Base-by-base conservation (phyloP, 2,113 vertebrate species). In the Cariama cristata region DNA sequence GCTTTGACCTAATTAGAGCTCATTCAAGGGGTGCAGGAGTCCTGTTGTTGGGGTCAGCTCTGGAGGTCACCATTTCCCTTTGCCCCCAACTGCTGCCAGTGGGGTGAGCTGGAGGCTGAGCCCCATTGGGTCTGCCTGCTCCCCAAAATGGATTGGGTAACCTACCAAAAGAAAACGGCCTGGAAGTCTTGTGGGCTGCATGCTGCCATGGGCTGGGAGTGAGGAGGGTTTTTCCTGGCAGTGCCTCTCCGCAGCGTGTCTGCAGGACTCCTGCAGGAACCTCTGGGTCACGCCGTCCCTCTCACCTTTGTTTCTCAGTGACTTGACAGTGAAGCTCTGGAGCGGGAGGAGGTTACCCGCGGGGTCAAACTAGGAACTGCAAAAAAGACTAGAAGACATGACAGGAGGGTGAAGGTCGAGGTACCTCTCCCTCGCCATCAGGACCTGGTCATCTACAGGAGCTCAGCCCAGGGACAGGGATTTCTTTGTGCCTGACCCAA, bases 261-360 rank as follows among this genome's bases (percentile, higher is more conserved):
- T 52, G 44, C 6, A 8, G 30, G 27, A 77, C 52, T 71, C 23
- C 49, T 3, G 28, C 2, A 4, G 73, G 69, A 14, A 12, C 62
- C 38, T 63, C 42, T 30, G 63, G 63, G 72, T 96, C 93, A 95
- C 40, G 3, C 62, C 22, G 7, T 94, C 88, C 94, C 84, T 87
- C 93, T 96, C 77, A 11, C 81, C 63, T 96, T 97, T 90, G 82
- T 55, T 97, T 66, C 93, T 79, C 98, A 99, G 99, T 9, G 99
- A 99, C 98, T 98, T 98, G 98, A 99, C 98, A 16, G 99, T 99
- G 98, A 99, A 99, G 98, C 98, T 99, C 97, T 99, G 99, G 99
- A 98, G 97, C 6, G 79, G 93, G 18, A 98, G 98, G 96, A 97
- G 98, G 81, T 77, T 98, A 30, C 97, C 97, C 7, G 7, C 94